Percentiles rank a stretch among this genome's conserved stretches.
These are phyloP conservation scores for Maccullochella peelii DNA, from an alignment of 2,113 vertebrate species.

Conservation along the genomic window DNA sequence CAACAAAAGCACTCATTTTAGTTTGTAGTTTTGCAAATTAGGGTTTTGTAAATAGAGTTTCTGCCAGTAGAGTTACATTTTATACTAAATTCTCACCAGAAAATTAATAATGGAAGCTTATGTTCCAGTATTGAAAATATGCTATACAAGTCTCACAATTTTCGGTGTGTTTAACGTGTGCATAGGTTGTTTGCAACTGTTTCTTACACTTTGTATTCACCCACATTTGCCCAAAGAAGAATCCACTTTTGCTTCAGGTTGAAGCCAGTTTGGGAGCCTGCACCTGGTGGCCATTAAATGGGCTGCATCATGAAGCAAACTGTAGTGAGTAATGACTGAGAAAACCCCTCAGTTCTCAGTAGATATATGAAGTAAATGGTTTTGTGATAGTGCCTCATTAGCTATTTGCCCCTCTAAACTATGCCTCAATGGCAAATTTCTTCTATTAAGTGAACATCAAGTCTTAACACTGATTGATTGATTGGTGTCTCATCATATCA, in stretches of 20 bases:
- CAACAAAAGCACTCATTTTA: neutral
- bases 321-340: neutral
- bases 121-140: neutral
- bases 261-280: neutral
- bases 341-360: neutral
- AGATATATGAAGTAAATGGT: neutral
- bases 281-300: neutral
- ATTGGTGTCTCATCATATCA: slow-evolving; percentile 5
- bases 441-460: neutral
- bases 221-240: neutral
- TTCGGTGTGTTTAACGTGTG: too few relatives aligned
- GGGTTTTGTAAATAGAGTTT: neutral
- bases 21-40: slow-evolving; percentile 1
- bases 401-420: neutral
- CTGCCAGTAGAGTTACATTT: neutral
- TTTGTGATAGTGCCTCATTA: neutral
- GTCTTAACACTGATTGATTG: neutral
- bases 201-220: neutral
- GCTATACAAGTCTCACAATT: neutral
- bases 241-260: neutral
- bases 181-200: neutral
- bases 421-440: neutral
- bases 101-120: neutral
- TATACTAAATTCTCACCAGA: neutral
- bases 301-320: neutral